Evolutionary conservation across 2,888 invertebrate species (phyloP), one percentile per base, ranked within the genome.

Genomic region (Coremacera marginata): DNA sequence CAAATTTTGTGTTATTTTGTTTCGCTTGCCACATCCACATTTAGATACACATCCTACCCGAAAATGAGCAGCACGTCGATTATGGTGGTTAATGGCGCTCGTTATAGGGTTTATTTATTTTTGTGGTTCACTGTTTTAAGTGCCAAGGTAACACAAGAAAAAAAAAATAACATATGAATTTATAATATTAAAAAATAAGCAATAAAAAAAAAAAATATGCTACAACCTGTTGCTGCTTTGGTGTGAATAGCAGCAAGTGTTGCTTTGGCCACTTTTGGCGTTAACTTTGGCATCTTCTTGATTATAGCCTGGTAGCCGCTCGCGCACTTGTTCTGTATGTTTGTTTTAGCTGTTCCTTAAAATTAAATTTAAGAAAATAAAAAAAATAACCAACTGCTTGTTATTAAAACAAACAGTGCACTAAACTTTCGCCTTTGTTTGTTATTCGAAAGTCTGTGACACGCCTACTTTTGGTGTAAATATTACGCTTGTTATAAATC

Each of bases 201-300:
- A 31, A 31, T 5, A 31, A 31, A 31, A 31, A 52, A n/a, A 19
- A 19, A 57, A 19, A 25, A 19, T 19, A 11, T 25, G 57, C 22
- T 37, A 25, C 25, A 60, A 60, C 60, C 60, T 60, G 60, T 14
- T 60, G 16, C 27, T 60, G 37, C 52, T 31, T 76, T 79, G 79
- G 78, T 78, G 78, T 79, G 79, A 81, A 81, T 78, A 79, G 81
- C 78, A 76, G 85, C 85, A 87, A 87, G 87, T 87, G 87, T 87
- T 87, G 88, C 83, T 86, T 87, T 85, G 85, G 84, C 85, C 87
- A 87, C 87, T 87, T 86, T 84, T 83, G 87, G 87, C 88, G 87
- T 86, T 85, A 87, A 87, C 84, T 86, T 86, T 87, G 83, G 85
- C 87, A 85, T 84, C 81, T 80, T 77, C 78, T 78, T 83, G 81